phyloP scores from a whole-genome alignment of 2,113 vertebrate genomes.

The Oncorhynchus kisutch region DNA sequence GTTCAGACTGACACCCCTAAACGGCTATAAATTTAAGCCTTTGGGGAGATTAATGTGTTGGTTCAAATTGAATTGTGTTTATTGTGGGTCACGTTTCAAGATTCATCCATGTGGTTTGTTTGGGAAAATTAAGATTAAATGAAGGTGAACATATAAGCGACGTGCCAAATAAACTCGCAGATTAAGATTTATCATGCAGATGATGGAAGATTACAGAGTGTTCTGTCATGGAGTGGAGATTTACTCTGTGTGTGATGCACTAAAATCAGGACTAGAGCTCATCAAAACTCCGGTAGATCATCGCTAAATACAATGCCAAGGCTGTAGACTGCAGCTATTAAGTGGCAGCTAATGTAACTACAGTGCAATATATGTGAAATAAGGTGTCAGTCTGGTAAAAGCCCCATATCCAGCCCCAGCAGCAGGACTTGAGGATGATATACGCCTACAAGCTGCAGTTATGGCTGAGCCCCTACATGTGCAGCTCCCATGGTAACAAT shows the following conservation, averaged over 20 bases:
- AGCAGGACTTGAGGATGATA: constrained; percentile 24
- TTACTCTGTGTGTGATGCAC: too few species aligned
- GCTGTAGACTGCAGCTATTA: too few species aligned
- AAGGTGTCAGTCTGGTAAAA: constrained; percentile 37
- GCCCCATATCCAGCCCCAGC: constrained; percentile 24
- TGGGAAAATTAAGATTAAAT: constrained; percentile 55
- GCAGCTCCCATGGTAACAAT: constrained; percentile 9
- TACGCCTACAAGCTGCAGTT: neutral
- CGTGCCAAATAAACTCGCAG: constrained; percentile 28
- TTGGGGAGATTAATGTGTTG: constrained; percentile 50
- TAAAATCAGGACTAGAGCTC: too few species aligned
- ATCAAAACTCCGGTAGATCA: too few species aligned
- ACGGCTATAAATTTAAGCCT: constrained; percentile 21
- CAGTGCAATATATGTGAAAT: constrained; percentile 23
- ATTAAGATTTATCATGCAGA: constrained; percentile 30
- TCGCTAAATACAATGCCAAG: too few species aligned
- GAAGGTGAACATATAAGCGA: constrained; percentile 22
- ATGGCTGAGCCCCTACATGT: constrained; percentile 15
- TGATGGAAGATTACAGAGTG: too few species aligned
- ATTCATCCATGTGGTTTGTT: too few species aligned
- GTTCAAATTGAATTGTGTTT: constrained; percentile 33
- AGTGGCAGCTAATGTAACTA: constrained; percentile 45
- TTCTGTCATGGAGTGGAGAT: too few species aligned
- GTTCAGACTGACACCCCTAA: constrained; percentile 27
- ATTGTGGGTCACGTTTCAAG: neutral